These are phyloP conservation scores for Heliconius hewitsoni DNA, from an alignment of 1,140 invertebrate genomes.

Conservation along the genomic window DNA sequence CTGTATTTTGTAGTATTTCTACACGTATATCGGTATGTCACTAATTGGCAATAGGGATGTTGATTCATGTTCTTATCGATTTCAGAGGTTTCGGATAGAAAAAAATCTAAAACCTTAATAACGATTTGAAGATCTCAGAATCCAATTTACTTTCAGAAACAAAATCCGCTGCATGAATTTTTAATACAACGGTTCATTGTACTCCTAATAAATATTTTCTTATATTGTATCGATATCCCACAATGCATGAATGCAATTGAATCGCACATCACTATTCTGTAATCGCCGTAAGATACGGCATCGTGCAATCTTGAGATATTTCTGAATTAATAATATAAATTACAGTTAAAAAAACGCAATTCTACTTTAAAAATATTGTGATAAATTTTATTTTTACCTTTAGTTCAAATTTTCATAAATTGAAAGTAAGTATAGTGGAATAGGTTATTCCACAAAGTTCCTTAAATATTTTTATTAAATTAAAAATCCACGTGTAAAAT, in stretches of 20 bases:
- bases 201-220: too few relatives aligned
- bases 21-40: neutral
- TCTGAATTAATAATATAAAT: neutral
- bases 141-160: too few relatives aligned
- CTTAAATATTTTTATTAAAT: neutral
- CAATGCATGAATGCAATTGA: neutral
- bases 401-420: neutral
- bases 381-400: neutral
- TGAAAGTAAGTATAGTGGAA: neutral
- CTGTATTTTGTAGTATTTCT: neutral
- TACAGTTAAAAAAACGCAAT: neutral
- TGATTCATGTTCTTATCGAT: neutral
- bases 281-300: conserved; percentile 14
- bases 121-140: too few relatives aligned
- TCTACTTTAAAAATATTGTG: neutral
- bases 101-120: too few relatives aligned
- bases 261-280: conserved; percentile 3
- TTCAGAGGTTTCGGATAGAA: neutral
- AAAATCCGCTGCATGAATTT: too few relatives aligned
- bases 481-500: neutral
- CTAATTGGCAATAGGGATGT: neutral
- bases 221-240: neutral
- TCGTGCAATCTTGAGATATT: conserved; percentile 20
- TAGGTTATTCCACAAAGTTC: neutral
- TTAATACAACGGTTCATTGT: too few relatives aligned